These are phyloP conservation scores for Notolabrus celidotus DNA, from an alignment of 2,797 vertebrate species.

Conservation along the genomic window DNA sequence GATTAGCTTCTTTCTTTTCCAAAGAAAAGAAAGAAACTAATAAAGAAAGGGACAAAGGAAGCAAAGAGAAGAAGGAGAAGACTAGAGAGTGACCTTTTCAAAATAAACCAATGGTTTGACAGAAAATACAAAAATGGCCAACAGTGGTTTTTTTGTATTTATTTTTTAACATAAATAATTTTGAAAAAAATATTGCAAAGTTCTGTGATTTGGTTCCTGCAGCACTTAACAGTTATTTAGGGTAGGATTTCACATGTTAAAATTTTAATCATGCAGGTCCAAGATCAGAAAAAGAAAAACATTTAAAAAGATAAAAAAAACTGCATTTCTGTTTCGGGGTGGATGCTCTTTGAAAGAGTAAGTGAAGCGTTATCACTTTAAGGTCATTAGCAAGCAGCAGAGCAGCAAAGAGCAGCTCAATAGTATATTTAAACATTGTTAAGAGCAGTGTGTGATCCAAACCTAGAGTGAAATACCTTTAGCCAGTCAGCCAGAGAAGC, in stretches of 20 bases:
- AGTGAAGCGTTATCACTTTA: slow-evolving; percentile 49
- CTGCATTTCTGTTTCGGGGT: slow-evolving; percentile 29
- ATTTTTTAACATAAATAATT: no score
- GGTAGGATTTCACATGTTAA: slow-evolving; percentile 5
- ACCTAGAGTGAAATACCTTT: slow-evolving; percentile 52
- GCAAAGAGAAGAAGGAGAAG: not conserved
- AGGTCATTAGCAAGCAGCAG: slow-evolving; percentile 65
- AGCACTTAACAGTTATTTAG: not conserved
- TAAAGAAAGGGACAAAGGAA: not conserved
- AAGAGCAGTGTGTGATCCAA: slow-evolving; percentile 48
- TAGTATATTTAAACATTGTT: slow-evolving; percentile 66
- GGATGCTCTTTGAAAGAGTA: slow-evolving; percentile 41
- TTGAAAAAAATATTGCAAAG: slow-evolving; percentile 7
- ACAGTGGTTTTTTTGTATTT: no score
- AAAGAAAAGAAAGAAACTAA: slow-evolving; percentile 25
- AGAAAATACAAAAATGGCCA: not conserved
- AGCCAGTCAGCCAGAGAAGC: slow-evolving; percentile 41
- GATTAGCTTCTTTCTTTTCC: slow-evolving; percentile 53
- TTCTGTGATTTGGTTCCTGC: not conserved
- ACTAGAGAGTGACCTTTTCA: slow-evolving; percentile 2
- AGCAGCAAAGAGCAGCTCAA: slow-evolving; percentile 61
- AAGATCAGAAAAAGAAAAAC: not conserved
- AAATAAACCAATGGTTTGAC: slow-evolving; percentile 9
- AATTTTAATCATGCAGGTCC: slow-evolving; percentile 4
- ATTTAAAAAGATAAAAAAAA: not conserved